Conservation (phyloP, 2,888 invertebrate genomes). For the Polylopha cassiicola region DNA sequence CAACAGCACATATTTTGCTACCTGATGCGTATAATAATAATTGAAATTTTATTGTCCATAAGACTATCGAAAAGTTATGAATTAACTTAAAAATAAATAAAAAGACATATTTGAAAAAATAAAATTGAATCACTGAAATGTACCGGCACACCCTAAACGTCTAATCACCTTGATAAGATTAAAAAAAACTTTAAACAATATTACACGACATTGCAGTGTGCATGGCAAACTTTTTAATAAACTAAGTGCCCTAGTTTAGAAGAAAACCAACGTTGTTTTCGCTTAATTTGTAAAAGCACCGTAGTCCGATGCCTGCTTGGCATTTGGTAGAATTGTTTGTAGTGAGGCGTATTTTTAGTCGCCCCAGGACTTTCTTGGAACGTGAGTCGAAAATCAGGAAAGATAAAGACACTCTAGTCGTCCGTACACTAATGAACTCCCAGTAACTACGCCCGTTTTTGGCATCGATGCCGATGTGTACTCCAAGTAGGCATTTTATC, state of each 20-base stretch:
- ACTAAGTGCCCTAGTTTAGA: conserved; percentile 14
- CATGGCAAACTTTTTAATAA: conserved; percentile 17
- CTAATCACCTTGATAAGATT: background rate
- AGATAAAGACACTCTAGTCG: conserved; percentile 28
- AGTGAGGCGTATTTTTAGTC: conserved; percentile 53
- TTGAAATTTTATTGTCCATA: no score
- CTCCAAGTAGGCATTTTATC: no score
- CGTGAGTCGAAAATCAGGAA: conserved; percentile 50
- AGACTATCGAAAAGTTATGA: no score
- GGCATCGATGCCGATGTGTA: no score
- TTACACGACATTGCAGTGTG: conserved; percentile 2
- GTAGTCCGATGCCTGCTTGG: conserved; percentile 42
- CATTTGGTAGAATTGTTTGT: conserved; percentile 54
- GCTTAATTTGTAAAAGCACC: conserved; percentile 53
- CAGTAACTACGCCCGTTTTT: conserved; percentile 7
- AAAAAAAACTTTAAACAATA: background rate
- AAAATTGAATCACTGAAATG: no score
- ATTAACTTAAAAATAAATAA: no score
- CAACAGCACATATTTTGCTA: conserved; percentile 28
- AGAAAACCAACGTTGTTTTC: conserved; percentile 34
- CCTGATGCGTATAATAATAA: no score
- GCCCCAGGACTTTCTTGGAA: conserved; percentile 36
- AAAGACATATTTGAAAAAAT: no score
- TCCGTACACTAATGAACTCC: conserved; percentile 33
- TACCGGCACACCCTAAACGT: no score